A percentile compares a stretch with the other conserved stretches of the same genome.
These are phyloP conservation scores for Muschampia plurimacula DNA, from an alignment of 2,888 invertebrate species.

Conservation along the genomic window DNA sequence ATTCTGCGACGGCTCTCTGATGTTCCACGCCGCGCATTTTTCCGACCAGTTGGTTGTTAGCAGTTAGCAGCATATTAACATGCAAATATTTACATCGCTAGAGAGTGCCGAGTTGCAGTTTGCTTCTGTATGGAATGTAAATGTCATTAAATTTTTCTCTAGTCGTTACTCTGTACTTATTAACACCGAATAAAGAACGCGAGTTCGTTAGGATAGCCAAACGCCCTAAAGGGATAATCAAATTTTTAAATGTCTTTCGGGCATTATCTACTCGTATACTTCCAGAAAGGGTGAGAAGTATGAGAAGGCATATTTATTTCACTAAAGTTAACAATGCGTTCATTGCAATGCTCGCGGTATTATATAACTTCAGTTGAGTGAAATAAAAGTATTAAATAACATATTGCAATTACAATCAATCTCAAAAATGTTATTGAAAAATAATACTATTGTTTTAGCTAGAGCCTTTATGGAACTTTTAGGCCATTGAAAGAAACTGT, in stretches of 20 bases:
- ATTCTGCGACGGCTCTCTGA: background rate
- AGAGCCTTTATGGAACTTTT: background rate
- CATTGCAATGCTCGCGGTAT: too few relatives aligned
- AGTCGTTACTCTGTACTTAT: background rate
- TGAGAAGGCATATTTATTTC: background rate
- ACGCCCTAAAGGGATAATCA: background rate
- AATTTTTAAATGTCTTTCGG: background rate
- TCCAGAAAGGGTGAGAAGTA: too few relatives aligned
- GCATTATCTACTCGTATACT: background rate
- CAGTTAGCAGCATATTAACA: conserved; percentile 7
- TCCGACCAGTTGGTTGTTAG: background rate
- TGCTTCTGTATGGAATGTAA: background rate
- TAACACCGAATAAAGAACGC: background rate
- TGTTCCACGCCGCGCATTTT: conserved; percentile 9
- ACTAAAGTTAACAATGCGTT: background rate
- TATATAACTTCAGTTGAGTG: too few relatives aligned
- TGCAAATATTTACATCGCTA: conserved; percentile 9
- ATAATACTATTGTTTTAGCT: background rate
- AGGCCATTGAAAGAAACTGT: background rate
- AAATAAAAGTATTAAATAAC: too few relatives aligned
- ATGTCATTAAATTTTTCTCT: conserved; percentile 3
- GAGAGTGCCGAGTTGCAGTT: conserved; percentile 5
- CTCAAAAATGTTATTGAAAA: background rate
- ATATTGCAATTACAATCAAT: background rate
- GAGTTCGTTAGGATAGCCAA: background rate